A percentile compares a stretch with the other conserved stretches of the same genome.
phyloP scores from a whole-genome alignment of 92 coral and sea anemone genomes.

The Zoanthus sansibaricus region DNA sequence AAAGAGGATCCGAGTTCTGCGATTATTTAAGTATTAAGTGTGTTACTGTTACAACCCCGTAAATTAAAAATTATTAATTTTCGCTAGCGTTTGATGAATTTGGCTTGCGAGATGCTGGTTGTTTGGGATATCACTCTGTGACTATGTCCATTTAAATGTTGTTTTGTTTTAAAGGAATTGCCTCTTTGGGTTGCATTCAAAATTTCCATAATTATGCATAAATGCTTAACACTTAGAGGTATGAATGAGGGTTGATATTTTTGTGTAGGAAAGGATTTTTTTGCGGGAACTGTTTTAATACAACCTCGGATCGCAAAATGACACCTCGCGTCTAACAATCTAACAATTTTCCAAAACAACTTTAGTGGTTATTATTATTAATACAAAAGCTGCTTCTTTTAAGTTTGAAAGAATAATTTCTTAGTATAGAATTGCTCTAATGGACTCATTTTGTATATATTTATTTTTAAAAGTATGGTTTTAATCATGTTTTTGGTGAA shows the following conservation, averaged over 20 bases:
- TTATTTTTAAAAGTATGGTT: neutral
- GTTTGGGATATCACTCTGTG: conserved; percentile 46
- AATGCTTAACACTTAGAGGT: neutral
- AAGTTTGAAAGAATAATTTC: neutral
- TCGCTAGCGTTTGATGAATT: conserved; percentile 16
- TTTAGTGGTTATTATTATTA: neutral
- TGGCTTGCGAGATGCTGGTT: conserved; percentile 8
- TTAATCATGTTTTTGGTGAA: neutral
- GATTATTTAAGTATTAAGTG: neutral
- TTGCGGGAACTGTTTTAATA: neutral
- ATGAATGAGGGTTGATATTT: conserved; percentile 19
- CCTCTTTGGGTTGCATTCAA: conserved; percentile 63
- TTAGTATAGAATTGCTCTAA: neutral
- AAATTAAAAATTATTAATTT: neutral
- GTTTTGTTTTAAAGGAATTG: conserved; percentile 69
- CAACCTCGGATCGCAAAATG: conserved; percentile 25
- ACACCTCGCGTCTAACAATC: conserved; percentile 25
- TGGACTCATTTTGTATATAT: neutral
- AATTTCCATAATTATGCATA: conserved; percentile 48
- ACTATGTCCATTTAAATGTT: conserved; percentile 47
- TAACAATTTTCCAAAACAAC: neutral
- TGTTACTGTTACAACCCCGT: conserved; percentile 26
- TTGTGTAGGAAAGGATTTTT: neutral
- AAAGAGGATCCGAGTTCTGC: neutral
- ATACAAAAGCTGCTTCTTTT: conserved; percentile 17